Percentiles rank a stretch among this genome's conserved stretches.
phyloP scores from a whole-genome alignment of 2,113 vertebrate genomes.

The Clarias magur region DNA sequence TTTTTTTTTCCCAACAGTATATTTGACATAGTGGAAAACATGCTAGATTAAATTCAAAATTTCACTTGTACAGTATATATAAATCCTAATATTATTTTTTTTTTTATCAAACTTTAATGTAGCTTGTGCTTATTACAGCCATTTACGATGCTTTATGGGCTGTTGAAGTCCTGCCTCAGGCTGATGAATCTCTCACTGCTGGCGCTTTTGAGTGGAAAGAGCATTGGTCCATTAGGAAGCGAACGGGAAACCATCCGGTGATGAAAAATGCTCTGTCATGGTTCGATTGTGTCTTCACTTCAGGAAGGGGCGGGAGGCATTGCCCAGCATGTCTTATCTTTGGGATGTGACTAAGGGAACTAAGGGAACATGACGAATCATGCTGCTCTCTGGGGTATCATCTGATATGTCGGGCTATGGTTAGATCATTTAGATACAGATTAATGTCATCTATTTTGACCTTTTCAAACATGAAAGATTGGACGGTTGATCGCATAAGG shows the following conservation, averaged over 20 bases:
- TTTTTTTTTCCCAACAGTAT: too few relatives aligned
- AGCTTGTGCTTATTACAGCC: neutral
- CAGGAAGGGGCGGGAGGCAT: slow-evolving; percentile 5
- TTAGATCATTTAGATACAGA: neutral
- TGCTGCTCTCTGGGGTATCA: slow-evolving; percentile 33
- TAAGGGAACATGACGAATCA: neutral
- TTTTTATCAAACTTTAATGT: neutral
- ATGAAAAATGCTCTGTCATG: slow-evolving; percentile 45
- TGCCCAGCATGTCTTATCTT: slow-evolving; percentile 23
- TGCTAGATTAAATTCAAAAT: neutral
- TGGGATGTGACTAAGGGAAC: slow-evolving; percentile 31
- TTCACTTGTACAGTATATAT: neutral
- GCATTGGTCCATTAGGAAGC: slow-evolving; percentile 16
- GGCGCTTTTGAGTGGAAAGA: slow-evolving; percentile 10
- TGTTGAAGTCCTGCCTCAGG: neutral
- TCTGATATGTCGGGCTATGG: slow-evolving; percentile 43
- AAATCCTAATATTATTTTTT: neutral
- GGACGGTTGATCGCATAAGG: neutral
- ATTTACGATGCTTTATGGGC: neutral
- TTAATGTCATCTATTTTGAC: neutral
- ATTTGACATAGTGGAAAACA: neutral
- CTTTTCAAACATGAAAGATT: neutral
- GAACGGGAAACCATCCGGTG: slow-evolving; percentile 14
- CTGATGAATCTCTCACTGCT: neutral
- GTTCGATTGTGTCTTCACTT: slow-evolving; percentile 38